phyloP scores from a whole-genome alignment of 2,797 vertebrate genomes.

The Nasua narica region DNA sequence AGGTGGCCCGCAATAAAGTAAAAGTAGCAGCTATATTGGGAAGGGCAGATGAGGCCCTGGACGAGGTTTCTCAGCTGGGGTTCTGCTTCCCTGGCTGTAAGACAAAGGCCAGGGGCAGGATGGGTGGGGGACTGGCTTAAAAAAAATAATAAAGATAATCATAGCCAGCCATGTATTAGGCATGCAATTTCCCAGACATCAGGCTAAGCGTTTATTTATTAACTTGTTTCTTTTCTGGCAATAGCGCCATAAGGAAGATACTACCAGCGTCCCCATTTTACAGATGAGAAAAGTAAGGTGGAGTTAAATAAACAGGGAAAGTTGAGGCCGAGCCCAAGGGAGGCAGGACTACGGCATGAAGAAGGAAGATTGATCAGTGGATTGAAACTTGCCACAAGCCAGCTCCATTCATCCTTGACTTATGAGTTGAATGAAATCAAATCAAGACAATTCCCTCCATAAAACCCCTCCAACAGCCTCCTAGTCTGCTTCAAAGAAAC shows the following conservation, averaged over 20 bases:
- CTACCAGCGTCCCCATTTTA: not conserved
- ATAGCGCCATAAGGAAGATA: rapidly evolving
- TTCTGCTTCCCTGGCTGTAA: not conserved
- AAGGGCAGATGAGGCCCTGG: not conserved
- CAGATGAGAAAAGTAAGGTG: not conserved
- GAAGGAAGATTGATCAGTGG: no score
- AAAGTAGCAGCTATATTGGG: not conserved
- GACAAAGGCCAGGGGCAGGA: not conserved
- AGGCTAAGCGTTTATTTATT: no score
- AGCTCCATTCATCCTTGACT: not conserved
- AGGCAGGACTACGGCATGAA: not conserved
- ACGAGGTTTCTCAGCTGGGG: not conserved
- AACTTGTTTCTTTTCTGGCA: not conserved
- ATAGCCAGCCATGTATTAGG: not conserved
- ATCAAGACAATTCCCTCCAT: not conserved
- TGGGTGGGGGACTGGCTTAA: not conserved
- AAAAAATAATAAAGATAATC: not conserved
- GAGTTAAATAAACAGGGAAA: no score
- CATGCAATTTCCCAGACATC: not conserved
- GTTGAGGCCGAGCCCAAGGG: not conserved
- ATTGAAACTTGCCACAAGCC: not conserved
- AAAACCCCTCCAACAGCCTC: not conserved
- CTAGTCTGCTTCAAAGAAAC: not conserved
- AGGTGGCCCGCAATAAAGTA: not conserved
- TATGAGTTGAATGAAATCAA: not conserved